Evolutionary conservation across 2,797 vertebrate species (phyloP), one percentile per base, ranked within the genome.

Genomic region (Schizopygopsis pylzovi): DNA sequence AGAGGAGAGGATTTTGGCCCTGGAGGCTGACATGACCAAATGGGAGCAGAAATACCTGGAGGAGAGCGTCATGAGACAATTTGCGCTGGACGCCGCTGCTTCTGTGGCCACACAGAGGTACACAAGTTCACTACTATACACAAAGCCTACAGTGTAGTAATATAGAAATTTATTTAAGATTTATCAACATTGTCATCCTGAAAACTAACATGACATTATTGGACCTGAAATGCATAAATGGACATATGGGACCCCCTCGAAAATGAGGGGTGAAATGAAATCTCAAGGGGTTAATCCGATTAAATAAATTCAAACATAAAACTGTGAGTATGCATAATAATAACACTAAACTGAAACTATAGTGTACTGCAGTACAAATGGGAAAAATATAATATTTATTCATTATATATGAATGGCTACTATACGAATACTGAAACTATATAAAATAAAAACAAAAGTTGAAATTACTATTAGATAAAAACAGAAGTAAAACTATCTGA

Each of bases 1-100:
- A 90, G 98, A 99, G 43, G 98, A 99, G 88, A 93, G 97, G 20
- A 99, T 99, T 88, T 94, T 99, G 71, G 98, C 98, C 54, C 94
- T 99, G 92, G 98, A 99, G 93, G 98, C 98, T 0, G 98, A 99
- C 93, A 99, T 99, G 98, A 99, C 98, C 83, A 99, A 99, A 91
- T 99, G 98, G 98, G 98, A 99, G 71, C 98, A 99, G 93, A 99
- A 99, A 28, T 99, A 99, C 91, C 92, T 99, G 92, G 98, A 99
- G 91, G 98, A 99, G 93, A 99, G 97, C 0, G 98, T 99, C 90
- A 99, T 99, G 98, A 96, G 98, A 87, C 98, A 99, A 94, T 99
- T 99, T 67, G 98, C 98, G 73, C 91, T 99, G 90, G 98, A 99
- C 84, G 97, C 98, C 2, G 98, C 98, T 0, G 98, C 98, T 0